phyloP scores from a whole-genome alignment of 2,888 invertebrate species.

The Scotopteryx bipunctaria region DNA sequence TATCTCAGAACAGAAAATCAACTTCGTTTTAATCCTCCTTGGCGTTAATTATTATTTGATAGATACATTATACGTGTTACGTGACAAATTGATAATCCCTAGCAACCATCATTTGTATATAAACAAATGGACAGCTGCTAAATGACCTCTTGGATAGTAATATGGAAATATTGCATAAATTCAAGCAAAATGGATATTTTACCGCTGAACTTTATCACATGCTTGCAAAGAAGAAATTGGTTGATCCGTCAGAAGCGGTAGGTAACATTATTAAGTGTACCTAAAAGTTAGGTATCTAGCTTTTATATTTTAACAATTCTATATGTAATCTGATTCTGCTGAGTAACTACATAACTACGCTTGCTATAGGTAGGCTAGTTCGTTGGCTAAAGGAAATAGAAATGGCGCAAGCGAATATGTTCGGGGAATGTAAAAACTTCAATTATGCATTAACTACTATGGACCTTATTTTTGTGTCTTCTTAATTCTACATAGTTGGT shows the following conservation, averaged over 20 bases:
- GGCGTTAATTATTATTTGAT: not conserved
- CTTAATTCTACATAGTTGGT: not conserved
- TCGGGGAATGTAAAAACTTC: too few species aligned
- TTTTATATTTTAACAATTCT: too few species aligned
- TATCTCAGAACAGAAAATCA: too few species aligned
- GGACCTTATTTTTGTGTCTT: too few species aligned
- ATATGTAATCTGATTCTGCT: too few species aligned
- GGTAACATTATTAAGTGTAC: too few species aligned
- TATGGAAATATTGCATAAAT: slow-evolving; percentile 72
- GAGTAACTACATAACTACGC: too few species aligned
- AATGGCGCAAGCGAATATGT: too few species aligned
- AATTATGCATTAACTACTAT: too few species aligned
- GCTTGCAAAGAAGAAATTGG: slow-evolving; percentile 62
- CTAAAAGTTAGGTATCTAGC: too few species aligned
- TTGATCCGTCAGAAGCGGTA: slow-evolving; percentile 58
- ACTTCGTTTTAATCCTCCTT: slow-evolving; percentile 17
- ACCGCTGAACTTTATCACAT: slow-evolving; percentile 69
- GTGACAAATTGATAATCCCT: slow-evolving; percentile 23
- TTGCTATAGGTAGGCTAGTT: too few species aligned
- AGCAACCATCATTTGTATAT: slow-evolving; percentile 45
- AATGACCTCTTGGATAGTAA: slow-evolving; percentile 30
- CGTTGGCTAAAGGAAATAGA: too few species aligned
- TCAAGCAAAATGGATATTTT: slow-evolving; percentile 74
- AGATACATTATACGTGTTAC: not conserved
- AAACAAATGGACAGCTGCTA: slow-evolving; percentile 42